Base-by-base conservation (phyloP, 2,113 vertebrate species). In the Hippopotamus amphibius region DNA sequence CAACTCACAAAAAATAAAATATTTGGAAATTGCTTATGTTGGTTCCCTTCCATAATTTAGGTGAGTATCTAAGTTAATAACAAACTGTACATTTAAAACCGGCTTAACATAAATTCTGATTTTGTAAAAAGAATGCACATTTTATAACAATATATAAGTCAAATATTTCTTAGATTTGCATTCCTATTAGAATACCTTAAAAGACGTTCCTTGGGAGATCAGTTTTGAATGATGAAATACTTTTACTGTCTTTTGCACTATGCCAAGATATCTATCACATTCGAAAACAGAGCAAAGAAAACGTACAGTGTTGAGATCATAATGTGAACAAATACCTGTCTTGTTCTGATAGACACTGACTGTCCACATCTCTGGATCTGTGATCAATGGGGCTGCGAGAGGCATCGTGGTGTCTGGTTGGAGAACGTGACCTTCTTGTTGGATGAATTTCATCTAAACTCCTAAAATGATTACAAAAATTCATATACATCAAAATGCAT, bases 401-500 rank as follows among this genome's bases (percentile, higher is more conserved):
- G 98, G 99, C 98, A 98, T 99, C 99, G 77, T 99, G 99, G 99
- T 99, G 99, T 98, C 98, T 99, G 95, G 99, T 99, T 96, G 99
- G 99, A 97, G 99, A 99, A 96, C 99, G 99, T 98, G 99, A 99
- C 96, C 99, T 99, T 98, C 99, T 99, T 95, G 99, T 99, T 98
- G 99, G 99, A 98, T 99, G 99, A 98, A 99, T 99, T 99, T 99
- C 99, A 99, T 99, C 99, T 98, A 99, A 99, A 98, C 99, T 99
- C 99, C 99, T 99, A 97, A 92, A 98, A 97, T 77, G 50, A 95
- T 87, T 76, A 96, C 57, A 97, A 91, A 98, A 96, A 76, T 97
- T 79, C 19, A 61, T 53, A 95, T 9, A 69, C 0, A 2, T 79
- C 81, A 94, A 94, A 72, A 87, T 28, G 2, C 53, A 87, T 65